phyloP scores from a whole-genome alignment of 2,888 invertebrate genomes.

The Acrobasis repandana region DNA sequence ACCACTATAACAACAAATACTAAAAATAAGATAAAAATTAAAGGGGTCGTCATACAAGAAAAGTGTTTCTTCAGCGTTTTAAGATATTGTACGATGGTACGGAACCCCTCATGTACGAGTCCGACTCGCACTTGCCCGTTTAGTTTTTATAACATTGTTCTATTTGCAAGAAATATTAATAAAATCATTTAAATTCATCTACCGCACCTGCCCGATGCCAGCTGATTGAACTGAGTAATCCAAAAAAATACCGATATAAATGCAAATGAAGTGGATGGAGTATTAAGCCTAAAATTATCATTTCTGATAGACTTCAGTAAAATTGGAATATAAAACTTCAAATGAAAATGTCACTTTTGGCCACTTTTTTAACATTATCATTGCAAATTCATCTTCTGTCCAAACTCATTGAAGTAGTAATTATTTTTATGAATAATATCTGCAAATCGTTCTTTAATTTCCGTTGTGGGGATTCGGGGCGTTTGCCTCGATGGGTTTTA shows the following conservation, averaged over 20 bases:
- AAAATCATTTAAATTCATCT: no score
- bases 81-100: no score
- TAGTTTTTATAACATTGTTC: no score
- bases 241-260: constrained; percentile 36
- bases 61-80: no score
- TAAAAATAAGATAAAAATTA: no score
- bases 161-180: no score
- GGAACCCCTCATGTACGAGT: no score
- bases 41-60: no score
- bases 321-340: constrained; percentile 51
- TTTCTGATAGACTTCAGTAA: constrained; percentile 44
- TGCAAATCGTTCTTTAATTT: constrained; percentile 60
- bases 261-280: constrained; percentile 42
- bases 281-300: constrained; percentile 44
- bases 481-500: constrained; percentile 54
- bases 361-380: constrained; percentile 41
- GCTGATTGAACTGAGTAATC: not conserved
- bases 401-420: constrained; percentile 57
- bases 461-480: constrained; percentile 48
- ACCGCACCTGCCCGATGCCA: not conserved
- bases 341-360: constrained; percentile 45
- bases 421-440: constrained; percentile 63
- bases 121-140: no score
- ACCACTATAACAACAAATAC: no score
- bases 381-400: constrained; percentile 56